Evolutionary conservation across 2,797 vertebrate species (phyloP).

Genomic region (Gobio occitaniae): DNA sequence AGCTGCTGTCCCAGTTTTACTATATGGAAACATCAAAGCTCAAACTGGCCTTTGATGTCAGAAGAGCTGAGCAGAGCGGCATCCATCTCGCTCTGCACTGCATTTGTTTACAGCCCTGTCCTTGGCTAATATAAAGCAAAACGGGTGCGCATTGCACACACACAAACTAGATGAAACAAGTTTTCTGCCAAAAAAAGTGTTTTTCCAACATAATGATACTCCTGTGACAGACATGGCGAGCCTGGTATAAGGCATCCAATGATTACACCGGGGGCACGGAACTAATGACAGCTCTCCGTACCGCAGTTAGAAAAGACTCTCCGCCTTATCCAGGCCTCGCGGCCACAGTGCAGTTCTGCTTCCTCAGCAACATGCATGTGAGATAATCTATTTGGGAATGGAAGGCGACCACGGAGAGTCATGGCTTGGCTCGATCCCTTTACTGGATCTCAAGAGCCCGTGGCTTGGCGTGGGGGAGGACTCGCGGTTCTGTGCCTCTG

Average conservation of each 20-base stretch:
- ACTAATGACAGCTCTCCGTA: conserved; percentile 78
- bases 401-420: conserved; percentile 67
- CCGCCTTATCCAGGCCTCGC: conserved; percentile 33
- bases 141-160: conserved; percentile 23
- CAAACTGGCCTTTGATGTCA: conserved; percentile 36
- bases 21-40: conserved; percentile 41
- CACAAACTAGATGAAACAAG: conserved; percentile 74
- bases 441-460: conserved; percentile 17
- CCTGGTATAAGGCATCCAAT: conserved; percentile 78
- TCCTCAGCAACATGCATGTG: conserved; percentile 68
- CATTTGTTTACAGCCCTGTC: conserved; percentile 56
- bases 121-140: conserved; percentile 61
- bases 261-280: conserved; percentile 77
- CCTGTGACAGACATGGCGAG: conserved; percentile 75
- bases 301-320: conserved; percentile 64
- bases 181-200: conserved; percentile 69
- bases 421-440: conserved; percentile 64
- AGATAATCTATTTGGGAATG: conserved; percentile 77
- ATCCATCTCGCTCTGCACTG: conserved; percentile 35
- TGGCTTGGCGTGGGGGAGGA: conserved; percentile 44
- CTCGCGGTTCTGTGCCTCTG: conserved; percentile 41
- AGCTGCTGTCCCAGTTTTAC: conserved; percentile 27
- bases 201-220: conserved; percentile 79
- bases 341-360: conserved; percentile 49
- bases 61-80: conserved; percentile 47